Percentiles rank a stretch among this genome's conserved stretches.
Conservation (phyloP, 53 echinoderm and acorn worm genomes). For the Pentamera pediparva region DNA sequence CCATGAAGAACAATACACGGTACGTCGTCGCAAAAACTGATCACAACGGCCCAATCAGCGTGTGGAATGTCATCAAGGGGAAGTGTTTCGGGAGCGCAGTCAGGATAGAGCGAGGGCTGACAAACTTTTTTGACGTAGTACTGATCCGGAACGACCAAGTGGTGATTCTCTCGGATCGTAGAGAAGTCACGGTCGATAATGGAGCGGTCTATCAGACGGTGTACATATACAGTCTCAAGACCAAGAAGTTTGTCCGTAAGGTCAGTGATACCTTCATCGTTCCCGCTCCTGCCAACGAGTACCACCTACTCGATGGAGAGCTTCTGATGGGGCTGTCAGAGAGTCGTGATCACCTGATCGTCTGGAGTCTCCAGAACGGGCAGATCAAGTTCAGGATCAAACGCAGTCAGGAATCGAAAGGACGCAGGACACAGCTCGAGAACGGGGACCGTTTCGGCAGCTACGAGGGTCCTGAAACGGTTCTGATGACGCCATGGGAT, state of each 20-base stretch:
- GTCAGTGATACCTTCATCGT: constrained; percentile 82
- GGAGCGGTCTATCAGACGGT: constrained; percentile 83
- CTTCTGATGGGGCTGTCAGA: constrained; percentile 83
- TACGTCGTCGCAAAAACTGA: constrained; percentile 85
- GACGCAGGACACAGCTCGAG: constrained; percentile 40
- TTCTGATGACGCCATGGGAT: constrained; percentile 91
- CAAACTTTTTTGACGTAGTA: constrained; percentile 71
- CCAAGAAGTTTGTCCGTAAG: constrained; percentile 87
- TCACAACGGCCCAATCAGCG: constrained; percentile 78
- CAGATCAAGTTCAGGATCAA: constrained; percentile 89
- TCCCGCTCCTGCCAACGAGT: constrained; percentile 85
- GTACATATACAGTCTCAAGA: constrained; percentile 78
- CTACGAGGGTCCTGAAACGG: constrained; percentile 57
- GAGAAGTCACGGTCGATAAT: constrained; percentile 69
- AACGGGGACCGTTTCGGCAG: constrained; percentile 59
- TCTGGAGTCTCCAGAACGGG: constrained; percentile 74
- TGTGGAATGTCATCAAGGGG: constrained; percentile 94
- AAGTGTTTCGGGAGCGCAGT: constrained; percentile 79
- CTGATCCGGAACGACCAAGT: constrained; percentile 70
- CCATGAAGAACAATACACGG: constrained; percentile 81
- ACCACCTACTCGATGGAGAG: constrained; percentile 76
- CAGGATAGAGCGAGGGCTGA: constrained; percentile 75
- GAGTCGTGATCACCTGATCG: constrained; percentile 84
- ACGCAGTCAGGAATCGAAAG: constrained; percentile 38
- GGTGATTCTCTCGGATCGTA: constrained; percentile 70